Conservation (phyloP, 2,113 vertebrate species). For the Tragulus kanchil region DNA sequence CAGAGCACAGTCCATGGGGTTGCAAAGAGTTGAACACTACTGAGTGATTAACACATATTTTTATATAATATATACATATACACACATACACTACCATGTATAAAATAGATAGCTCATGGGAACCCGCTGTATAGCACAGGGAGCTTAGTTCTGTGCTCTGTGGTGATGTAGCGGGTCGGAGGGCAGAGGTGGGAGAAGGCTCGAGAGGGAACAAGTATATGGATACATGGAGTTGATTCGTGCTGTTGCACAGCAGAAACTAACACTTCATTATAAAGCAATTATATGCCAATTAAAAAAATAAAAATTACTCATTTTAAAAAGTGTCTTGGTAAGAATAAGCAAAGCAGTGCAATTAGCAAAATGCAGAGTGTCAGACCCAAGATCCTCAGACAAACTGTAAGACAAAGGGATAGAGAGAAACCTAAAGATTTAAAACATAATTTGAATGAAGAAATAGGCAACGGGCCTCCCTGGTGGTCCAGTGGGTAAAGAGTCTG, state of each 20-base stretch:
- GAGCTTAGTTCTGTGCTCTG: not conserved
- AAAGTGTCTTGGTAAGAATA: not conserved
- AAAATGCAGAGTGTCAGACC: not conserved
- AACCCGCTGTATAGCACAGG: not conserved
- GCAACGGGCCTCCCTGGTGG: too few species aligned
- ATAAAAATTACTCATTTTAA: not conserved
- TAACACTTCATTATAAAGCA: not conserved
- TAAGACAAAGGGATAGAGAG: not conserved
- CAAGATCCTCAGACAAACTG: not conserved
- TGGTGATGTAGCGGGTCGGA: rapidly evolving
- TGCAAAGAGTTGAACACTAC: rapidly evolving
- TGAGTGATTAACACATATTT: not conserved
- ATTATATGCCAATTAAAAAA: not conserved
- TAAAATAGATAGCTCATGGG: not conserved
- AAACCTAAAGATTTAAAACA: not conserved
- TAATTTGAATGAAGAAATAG: not conserved
- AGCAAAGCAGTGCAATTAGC: not conserved
- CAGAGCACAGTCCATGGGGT: not conserved
- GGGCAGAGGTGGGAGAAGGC: not conserved
- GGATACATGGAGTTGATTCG: not conserved
- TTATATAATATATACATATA: too few species aligned
- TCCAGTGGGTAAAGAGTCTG: too few species aligned
- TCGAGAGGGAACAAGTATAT: not conserved
- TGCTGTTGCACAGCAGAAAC: not conserved
- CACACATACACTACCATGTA: not conserved